Evolutionary conservation across 1,140 invertebrate genomes (phyloP).

Genomic region (Cotesia glomerata): DNA sequence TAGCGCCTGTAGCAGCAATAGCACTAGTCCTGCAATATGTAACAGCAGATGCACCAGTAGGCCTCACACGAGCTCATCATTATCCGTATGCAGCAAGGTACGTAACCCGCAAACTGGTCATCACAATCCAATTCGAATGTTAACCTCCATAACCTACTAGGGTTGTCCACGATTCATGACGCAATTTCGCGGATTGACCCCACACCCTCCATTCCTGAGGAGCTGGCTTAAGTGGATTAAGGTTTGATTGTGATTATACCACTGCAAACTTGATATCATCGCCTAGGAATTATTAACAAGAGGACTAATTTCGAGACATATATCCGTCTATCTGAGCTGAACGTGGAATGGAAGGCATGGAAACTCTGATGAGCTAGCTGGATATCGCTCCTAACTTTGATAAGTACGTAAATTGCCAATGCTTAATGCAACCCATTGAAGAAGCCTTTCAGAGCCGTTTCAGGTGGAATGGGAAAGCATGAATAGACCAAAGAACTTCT

Average conservation of each 20-base stretch:
- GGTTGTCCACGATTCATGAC: constrained; percentile 31
- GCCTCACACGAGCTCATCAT: not conserved
- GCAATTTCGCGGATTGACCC: not conserved
- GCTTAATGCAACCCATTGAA: too few species aligned
- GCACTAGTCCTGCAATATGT: not conserved
- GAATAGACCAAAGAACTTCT: constrained; percentile 43
- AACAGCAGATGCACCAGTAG: not conserved
- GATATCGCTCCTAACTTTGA: not conserved
- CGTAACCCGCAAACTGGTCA: constrained; percentile 10
- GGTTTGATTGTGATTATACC: not conserved
- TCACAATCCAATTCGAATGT: constrained; percentile 19
- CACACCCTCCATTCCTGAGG: not conserved
- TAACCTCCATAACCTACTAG: constrained; percentile 32
- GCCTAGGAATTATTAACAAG: too few species aligned
- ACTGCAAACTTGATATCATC: not conserved
- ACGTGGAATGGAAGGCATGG: too few species aligned
- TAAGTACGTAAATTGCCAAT: not conserved
- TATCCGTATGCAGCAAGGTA: not conserved
- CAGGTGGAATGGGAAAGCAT: constrained; percentile 42
- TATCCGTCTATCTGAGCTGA: too few species aligned
- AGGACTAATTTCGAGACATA: too few species aligned
- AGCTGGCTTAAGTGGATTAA: not conserved
- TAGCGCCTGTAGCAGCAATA: constrained; percentile 32
- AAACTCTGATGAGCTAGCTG: too few species aligned
- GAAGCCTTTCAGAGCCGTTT: too few species aligned